A percentile compares a stretch with the other conserved stretches of the same genome.
Evolutionary conservation across 2,888 invertebrate genomes (phyloP).

Genomic region (Leucophenga maculata): DNA sequence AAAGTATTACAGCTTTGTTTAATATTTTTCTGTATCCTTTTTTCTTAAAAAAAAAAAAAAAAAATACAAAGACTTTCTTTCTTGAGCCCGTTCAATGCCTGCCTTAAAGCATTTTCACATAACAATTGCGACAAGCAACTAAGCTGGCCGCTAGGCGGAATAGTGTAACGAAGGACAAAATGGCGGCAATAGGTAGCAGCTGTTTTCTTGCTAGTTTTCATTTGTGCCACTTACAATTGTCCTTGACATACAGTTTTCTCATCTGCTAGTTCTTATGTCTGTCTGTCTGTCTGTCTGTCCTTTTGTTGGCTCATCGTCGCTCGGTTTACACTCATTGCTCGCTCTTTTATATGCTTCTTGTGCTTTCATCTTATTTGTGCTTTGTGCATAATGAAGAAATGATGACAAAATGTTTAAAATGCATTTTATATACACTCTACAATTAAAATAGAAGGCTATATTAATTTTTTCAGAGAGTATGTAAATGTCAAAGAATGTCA

Average conservation of each 20-base stretch:
- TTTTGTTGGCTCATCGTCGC: neutral
- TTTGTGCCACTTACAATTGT: conserved; percentile 15
- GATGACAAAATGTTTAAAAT: conserved; percentile 24
- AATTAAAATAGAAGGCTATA: no score
- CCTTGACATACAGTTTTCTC: conserved; percentile 22
- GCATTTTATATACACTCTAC: neutral
- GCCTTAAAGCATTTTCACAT: conserved; percentile 12
- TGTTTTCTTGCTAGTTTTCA: neutral
- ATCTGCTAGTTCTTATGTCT: neutral
- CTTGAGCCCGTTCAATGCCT: conserved; percentile 11
- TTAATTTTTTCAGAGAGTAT: no score
- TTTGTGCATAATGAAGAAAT: conserved; percentile 26
- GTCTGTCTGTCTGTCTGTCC: neutral
- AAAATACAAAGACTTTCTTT: neutral
- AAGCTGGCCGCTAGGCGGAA: neutral
- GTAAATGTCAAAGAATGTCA: no score
- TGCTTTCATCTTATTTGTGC: conserved; percentile 8
- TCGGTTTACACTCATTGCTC: neutral
- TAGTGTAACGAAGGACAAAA: no score
- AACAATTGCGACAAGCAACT: neutral
- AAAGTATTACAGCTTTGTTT: neutral
- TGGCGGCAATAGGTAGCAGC: conserved; percentile 1
- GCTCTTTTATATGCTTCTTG: neutral
- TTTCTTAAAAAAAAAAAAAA: neutral
- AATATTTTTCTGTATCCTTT: neutral